These are phyloP conservation scores for Oryzaephilus surinamensis DNA, from an alignment of 1,140 invertebrate genomes.

Conservation along the genomic window DNA sequence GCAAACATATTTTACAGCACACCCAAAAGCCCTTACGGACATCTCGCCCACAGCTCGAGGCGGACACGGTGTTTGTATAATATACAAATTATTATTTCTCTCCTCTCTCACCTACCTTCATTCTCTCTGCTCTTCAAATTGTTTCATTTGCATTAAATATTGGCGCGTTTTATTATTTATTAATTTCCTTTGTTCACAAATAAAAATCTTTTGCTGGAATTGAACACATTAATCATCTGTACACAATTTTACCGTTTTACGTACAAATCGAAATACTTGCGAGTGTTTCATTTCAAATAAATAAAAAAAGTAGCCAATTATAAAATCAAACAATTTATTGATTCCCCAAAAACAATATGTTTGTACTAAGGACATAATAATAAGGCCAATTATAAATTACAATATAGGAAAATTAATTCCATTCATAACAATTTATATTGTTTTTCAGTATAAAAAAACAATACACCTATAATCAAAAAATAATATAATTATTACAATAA, in stretches of 20 bases:
- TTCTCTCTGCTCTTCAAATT: too few species aligned
- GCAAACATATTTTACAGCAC: conserved; percentile 26
- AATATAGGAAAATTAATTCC: conserved; percentile 10
- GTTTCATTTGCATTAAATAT: too few species aligned
- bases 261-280: too few species aligned
- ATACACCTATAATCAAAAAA: too few species aligned
- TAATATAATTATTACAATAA: background rate
- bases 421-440: conserved; percentile 11
- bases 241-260: too few species aligned
- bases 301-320: conserved; percentile 3
- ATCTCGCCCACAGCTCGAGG: conserved; percentile 24
- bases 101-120: conserved; percentile 15
- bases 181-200: too few species aligned
- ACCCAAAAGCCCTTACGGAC: conserved; percentile 17
- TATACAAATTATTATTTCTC: conserved; percentile 21
- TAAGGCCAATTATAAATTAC: conserved; percentile 7
- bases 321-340: conserved; percentile 14
- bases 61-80: conserved; percentile 22
- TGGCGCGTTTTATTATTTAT: too few species aligned
- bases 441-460: background rate
- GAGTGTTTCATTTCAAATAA: too few species aligned
- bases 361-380: conserved; percentile 10
- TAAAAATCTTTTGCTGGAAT: too few species aligned
- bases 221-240: too few species aligned
- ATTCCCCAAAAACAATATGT: conserved; percentile 9